Evolutionary conservation across 2,888 invertebrate genomes (phyloP).

Genomic region (Aethes cnicana): DNA sequence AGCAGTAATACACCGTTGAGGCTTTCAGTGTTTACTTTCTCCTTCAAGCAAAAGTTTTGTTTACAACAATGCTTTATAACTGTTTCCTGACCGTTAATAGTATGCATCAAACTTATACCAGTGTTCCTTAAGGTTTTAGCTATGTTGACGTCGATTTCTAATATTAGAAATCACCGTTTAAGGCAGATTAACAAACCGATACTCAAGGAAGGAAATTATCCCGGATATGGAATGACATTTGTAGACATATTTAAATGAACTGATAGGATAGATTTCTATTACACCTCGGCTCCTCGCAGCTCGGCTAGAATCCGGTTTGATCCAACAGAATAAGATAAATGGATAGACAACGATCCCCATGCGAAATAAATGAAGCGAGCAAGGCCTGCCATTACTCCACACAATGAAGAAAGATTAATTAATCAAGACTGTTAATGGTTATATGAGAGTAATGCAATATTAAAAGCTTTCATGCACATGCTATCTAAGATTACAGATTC

Average conservation of each 20-base stretch:
- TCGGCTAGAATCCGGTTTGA: conserved; percentile 16
- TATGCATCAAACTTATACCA: neutral
- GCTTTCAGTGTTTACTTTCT: conserved; percentile 25
- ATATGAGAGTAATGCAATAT: conserved; percentile 9
- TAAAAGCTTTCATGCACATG: conserved; percentile 27
- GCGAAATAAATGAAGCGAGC: conserved; percentile 17
- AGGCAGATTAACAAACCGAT: conserved; percentile 42
- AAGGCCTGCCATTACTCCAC: conserved; percentile 16
- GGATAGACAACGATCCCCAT: neutral
- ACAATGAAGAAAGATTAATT: conserved; percentile 23
- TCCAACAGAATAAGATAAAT: conserved; percentile 12
- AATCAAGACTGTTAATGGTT: conserved; percentile 15
- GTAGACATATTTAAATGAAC: conserved; percentile 29
- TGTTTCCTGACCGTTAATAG: neutral
- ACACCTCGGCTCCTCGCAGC: conserved; percentile 10
- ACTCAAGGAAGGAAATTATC: conserved; percentile 40
- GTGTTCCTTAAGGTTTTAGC: neutral
- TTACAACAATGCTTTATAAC: conserved; percentile 11
- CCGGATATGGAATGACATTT: conserved; percentile 37
- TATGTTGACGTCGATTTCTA: neutral
- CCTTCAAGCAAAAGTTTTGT: conserved; percentile 16
- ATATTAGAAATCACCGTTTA: conserved; percentile 6
- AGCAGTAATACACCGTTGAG: conserved; percentile 11
- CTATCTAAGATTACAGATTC: conserved; percentile 4
- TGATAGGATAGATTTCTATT: conserved; percentile 18